Base-by-base conservation (phyloP, 2,797 vertebrate species). In the Anabacerthia variegaticeps region DNA sequence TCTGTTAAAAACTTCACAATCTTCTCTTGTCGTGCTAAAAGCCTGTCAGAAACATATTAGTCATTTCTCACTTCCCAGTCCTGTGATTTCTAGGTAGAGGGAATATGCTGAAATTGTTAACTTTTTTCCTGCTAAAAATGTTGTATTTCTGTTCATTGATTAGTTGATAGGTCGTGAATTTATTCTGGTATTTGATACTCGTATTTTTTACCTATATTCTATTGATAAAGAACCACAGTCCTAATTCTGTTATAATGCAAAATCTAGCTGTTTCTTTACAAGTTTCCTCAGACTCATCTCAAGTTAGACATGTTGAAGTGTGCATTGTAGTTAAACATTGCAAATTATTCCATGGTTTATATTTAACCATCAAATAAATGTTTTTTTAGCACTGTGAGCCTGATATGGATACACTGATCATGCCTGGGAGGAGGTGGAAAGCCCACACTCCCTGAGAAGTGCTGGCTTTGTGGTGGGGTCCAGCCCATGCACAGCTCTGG, bases 401-500 rank as follows among this genome's bases (percentile, higher is more conserved):
- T 49, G 2, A 19, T 21, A 2, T 2, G 11, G 61, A 5, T 1
- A 0, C 5, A 2, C 3, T 12, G 48, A 12, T 21, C 1, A 2
- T 2, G 8, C 10, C 21, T 17, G 32, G 37, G 28, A 62, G 14
- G 19, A 73, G 52, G 13, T 27, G 20, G 16, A 28, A 17, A 3
- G 1, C 37, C 43, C 2, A 0, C 23, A 37, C 43, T 18, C 8
- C n/a, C 54, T 3, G 22, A 46, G 48, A 21, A 77, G 15, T 8
- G 1, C 12, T 41, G 43, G 10, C 18, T 27, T 48, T 23, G 24
- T 30, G 51, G 39, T 54, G 23, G 21, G 36, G 1, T 23, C 44
- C 30, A 43, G 44, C 32, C 46, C 7, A 1, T 2, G 13, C 26
- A 10, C 11, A 28, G 48, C n/a, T 58, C 19, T 27, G 56, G 17